Base-by-base conservation (phyloP, 2,888 invertebrate species). In the Halocaridina rubra region DNA sequence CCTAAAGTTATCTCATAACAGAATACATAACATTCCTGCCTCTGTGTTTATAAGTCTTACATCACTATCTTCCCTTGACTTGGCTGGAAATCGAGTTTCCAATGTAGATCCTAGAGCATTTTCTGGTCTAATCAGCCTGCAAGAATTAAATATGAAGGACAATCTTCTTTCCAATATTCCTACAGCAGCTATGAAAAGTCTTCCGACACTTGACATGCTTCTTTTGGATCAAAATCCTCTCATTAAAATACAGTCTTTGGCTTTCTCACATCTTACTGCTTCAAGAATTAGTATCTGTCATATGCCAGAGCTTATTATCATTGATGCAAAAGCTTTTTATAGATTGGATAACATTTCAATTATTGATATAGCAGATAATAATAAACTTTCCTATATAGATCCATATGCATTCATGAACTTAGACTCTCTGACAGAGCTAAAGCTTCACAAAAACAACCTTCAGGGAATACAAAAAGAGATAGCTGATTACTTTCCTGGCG, bases 391-490 rank as follows among this genome's bases (percentile, higher is more conserved):
- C 29, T 92, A 90, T 87, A 89, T 92, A 19, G 91, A 92, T 88
- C 90, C 91, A 3, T 86, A 90, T 22, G 91, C 91, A 5, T 91
- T 92, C 88, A 86, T 89, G 72, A 89, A 90, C 80, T 89, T 91
- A 32, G 90, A 91, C 4, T 89, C 89, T 46, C 89, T 92, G 32
- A 85, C 87, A 46, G 89, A 89, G 16, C 89, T 92, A 2, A 90
- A 90, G 74, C 88, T 92, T 32, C 91, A 92, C 88, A 91, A 91
- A 89, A 91, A 91, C 87, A 89, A 90, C 67, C 89, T 92, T n/a
- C 88, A 88, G 39, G 90, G 91, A 16, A 82, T 92, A 46, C 90
- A 91, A 53, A 86, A 89, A 39, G 89, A 89, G 57, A 88, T 91
- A 32, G 88, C 90, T 4, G 87, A 89, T 2, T 89, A 89, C 13